Conservation (phyloP, 2,113 vertebrate genomes). For the Takifugu flavidus region DNA sequence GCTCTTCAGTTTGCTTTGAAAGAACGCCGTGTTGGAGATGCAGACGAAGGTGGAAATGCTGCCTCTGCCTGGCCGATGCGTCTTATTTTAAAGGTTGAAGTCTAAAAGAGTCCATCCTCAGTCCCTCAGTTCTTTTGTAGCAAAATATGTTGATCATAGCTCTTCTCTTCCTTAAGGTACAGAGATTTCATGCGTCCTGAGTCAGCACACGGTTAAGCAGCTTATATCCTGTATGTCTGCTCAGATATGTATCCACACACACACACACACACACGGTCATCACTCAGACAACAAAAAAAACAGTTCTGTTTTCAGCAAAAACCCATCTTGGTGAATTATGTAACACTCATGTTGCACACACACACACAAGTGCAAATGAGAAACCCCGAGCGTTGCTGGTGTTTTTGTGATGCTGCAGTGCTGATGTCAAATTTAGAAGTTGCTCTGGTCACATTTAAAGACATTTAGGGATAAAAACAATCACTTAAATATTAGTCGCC, state of each 20-base stretch:
- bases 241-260: conserved; percentile 53
- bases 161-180: conserved; percentile 22
- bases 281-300: conserved; percentile 8
- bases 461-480: too few species aligned
- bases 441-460: too few species aligned
- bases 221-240: conserved; percentile 54
- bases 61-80: conserved; percentile 7
- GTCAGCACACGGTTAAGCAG: conserved; percentile 64
- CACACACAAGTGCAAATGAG: conserved; percentile 9
- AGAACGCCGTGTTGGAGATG: conserved; percentile 3
- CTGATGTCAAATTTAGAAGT: conserved; percentile 1
- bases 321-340: conserved; percentile 40
- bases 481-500: too few species aligned
- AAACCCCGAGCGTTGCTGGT: conserved; percentile 9
- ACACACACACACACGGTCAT: conserved; percentile 14
- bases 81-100: conserved; percentile 6
- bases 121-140: conserved; percentile 6
- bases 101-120: conserved; percentile 13
- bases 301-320: not conserved
- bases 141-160: conserved; percentile 28
- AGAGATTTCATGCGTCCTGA: conserved; percentile 46
- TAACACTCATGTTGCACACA: conserved; percentile 25
- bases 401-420: conserved; percentile 11
- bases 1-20: conserved; percentile 8
- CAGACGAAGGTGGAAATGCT: conserved; percentile 2